Evolutionary conservation across 2,113 vertebrate species (phyloP), one percentile per base, ranked within the genome.

Genomic region (Cairina moschata): DNA sequence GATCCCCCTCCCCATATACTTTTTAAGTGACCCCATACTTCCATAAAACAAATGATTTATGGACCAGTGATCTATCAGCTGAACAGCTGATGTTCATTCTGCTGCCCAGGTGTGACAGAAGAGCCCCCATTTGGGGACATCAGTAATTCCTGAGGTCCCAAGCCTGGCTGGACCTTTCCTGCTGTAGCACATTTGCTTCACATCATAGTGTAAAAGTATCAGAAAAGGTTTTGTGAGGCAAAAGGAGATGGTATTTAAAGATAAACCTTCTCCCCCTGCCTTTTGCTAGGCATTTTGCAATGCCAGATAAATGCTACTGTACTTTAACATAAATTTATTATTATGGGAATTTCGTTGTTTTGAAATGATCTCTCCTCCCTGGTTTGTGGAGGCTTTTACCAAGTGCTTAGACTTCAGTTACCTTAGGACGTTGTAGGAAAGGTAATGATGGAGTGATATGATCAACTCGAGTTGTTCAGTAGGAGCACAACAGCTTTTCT

Each of bases 181-280:
- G 15, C 31, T 72, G 4, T 25, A 67, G n/a, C 9, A 34, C 38
- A 66, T 73, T 73, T 0, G 0, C 67, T 52, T 63, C 15, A 9
- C 0, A 1, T n/a, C 9, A 2, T 28, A 15, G 36, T n/a, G 36
- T 29, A 13, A 15, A 82, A 82, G 9, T 26, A 23, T 42, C 17
- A 40, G 58, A 54, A 76, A 60, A 75, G 32, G 44, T 20, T 56
- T 13, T 13, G 17, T 38, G 54, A 91, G n/a, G 36, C 29, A 76
- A 54, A 62, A 84, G 36, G 26, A 72, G n/a, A 42, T 56, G 11
- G 13, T 60, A 42, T 44, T 88, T 77, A 46, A 93, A 73, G n/a
- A 69, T 48, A 8, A 85, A 11, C 26, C 16, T 76, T 84, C 40
- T 38, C 13, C 40, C 22, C 25, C 38, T 32, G 9, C 80, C 29